These are phyloP conservation scores for Crotalus adamanteus DNA, from an alignment of 2,797 vertebrate genomes.

Conservation along the genomic window DNA sequence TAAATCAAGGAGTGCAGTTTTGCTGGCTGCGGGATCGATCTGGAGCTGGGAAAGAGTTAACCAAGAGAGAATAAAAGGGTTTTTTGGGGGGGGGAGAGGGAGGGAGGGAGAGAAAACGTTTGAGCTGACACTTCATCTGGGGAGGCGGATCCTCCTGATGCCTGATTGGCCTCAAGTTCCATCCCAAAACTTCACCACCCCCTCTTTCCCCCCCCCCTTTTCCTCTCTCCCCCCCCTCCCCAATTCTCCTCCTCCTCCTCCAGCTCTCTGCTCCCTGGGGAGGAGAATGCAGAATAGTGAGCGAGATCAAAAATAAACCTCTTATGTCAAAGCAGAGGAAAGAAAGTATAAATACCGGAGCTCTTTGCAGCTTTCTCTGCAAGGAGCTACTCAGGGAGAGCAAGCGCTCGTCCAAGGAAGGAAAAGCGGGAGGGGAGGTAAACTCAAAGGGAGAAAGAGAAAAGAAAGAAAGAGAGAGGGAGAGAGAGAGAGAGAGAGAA, in stretches of 20 bases:
- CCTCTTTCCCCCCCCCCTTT: neutral
- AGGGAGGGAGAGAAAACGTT: constrained; percentile 16
- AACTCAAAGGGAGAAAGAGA: neutral
- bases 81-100: neutral
- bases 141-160: constrained; percentile 72
- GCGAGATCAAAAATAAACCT: constrained; percentile 91
- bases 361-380: constrained; percentile 69
- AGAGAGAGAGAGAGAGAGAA: neutral
- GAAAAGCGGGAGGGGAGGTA: neutral
- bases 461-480: neutral
- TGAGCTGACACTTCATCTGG: constrained; percentile 61
- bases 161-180: constrained; percentile 82
- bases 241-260: constrained; percentile 64
- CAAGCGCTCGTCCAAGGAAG: neutral
- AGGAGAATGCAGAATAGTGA: constrained; percentile 84
- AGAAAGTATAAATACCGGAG: constrained; percentile 90
- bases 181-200: constrained; percentile 65
- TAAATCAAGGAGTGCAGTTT: neutral
- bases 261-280: constrained; percentile 85
- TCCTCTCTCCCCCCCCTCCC: neutral
- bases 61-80: constrained; percentile 19
- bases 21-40: neutral
- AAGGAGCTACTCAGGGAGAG: constrained; percentile 37
- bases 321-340: constrained; percentile 84
- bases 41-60: constrained; percentile 58